Evolutionary conservation across 2,888 invertebrate genomes (phyloP).

Genomic region (Archips xylosteana): DNA sequence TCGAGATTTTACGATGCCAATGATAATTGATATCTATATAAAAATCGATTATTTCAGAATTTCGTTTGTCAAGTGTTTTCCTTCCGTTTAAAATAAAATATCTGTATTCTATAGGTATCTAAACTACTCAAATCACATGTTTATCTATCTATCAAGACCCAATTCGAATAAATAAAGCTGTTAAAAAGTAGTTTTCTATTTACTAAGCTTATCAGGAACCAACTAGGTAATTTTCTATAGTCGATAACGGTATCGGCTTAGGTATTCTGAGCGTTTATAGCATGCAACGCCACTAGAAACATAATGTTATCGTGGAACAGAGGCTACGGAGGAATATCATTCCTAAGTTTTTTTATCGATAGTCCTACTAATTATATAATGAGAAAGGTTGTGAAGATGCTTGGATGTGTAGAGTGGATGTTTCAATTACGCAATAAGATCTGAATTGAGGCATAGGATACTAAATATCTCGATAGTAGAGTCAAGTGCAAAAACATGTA

Average conservation of each 20-base stretch:
- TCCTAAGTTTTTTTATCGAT: not conserved
- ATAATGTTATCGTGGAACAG: conserved; percentile 39
- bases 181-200: conserved; percentile 21
- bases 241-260: conserved; percentile 32
- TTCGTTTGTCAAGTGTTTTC: not conserved
- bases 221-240: conserved; percentile 23
- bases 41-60: not conserved
- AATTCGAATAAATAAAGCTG: conserved; percentile 9
- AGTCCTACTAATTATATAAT: no score
- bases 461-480: no score
- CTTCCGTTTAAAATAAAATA: not conserved
- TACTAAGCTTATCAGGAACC: conserved; percentile 25
- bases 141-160: conserved; percentile 6
- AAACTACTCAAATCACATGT: not conserved
- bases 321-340: not conserved
- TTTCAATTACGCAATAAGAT: no score
- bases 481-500: no score
- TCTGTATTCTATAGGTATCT: not conserved
- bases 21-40: no score
- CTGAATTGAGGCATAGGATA: no score
- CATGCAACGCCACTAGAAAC: conserved; percentile 7
- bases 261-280: conserved; percentile 13
- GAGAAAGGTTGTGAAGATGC: no score
- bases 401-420: no score
- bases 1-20: no score